Base-by-base conservation (phyloP, 2,797 vertebrate species). In the Cetoscarus ocellatus region DNA sequence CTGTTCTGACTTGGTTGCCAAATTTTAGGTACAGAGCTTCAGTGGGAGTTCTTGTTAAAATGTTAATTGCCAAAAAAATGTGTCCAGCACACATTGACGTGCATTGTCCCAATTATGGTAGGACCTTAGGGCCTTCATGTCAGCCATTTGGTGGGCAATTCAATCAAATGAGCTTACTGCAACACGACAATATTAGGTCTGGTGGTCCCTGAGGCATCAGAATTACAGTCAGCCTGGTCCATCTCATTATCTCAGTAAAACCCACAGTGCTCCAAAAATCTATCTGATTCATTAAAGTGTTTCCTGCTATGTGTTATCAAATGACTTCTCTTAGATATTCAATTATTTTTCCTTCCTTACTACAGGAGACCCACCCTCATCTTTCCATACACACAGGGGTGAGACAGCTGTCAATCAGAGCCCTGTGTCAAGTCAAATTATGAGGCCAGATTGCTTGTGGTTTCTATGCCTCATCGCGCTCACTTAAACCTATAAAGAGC, bases 371-470 rank as follows among this genome's bases (percentile, higher is more conserved):
- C 15, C 39, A 18, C 40, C 34, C 40, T 54, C 45, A 18, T 57
- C 43, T 36, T 72, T 40, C 45, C 52, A 35, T 50, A 3, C 56
- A 56, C 67, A 53, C 8, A 8, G 47, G 39, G 27, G 27, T 27
- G 40, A 58, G 10, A 56, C 66, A 60, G 67, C 72, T 76, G 71
- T 76, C 73, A 73, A 17, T 70, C 58, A 67, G 38, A 69, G 50
- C 65, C 36, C 55, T 60, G 49, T 6, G 5, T 77, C 59, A 36
- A 57, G 48, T 64, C 52, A 40, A 47, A 79, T 49, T 18, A 79
- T 42, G 48, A 68, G 53, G 44, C 58, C 59, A 57, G 58, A 53
- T 12, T 27, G 17, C 39, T 11, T 13, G 18, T 17, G 44, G 27
- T 44, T 61, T 0, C 51, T 14, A 51, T 35, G 17, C 7, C 17